Base-by-base conservation (phyloP, 2,113 vertebrate genomes). In the Nycticryphes semicollaris region DNA sequence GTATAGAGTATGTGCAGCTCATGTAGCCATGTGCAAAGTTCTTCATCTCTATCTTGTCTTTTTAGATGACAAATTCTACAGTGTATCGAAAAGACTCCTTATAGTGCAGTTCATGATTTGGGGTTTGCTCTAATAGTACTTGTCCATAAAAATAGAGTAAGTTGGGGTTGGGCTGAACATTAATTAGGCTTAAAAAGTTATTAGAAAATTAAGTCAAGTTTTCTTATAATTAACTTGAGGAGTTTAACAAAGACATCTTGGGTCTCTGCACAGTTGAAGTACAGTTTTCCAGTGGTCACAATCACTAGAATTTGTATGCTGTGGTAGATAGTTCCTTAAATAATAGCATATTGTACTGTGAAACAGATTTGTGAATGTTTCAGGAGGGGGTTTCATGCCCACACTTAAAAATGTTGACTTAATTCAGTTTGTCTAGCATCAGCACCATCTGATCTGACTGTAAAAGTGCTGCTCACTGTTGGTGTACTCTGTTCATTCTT, bases 401-500 rank as follows among this genome's bases (percentile, higher is more conserved):
- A 47, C 15, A 23, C 19, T 70, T 69, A 30, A 21, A 67, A 74
- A 45, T 30, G 30, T 23, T 85, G 60, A 63, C 24, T 68, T 50
- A 50, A 35, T 72, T 77, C 77, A 39, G 10, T 81, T 87, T 84
- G 30, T 75, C 43, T 89, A 22, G 7, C n/a, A 22, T 82, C 47
- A 80, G 6, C 51, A 53, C 23, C 13, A 24, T 56, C 56, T 78
- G 39, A 75, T 77, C 33, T 15, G 47, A 67, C 12, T 90, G 25
- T 88, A 12, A 27, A 72, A 87, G 12, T 43, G 16, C 27, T 73
- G 27, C 62, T 92, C 57, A 43, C n/a, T 83, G 15, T 87, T 80
- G 23, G 25, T 87, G 59, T 94, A 17, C 4, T 96, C 9, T 97
- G 6, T 97, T 96, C 25, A 56, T 96, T 64, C 80, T 98, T 98